Evolutionary conservation across 2,888 invertebrate species (phyloP), one percentile per base, ranked within the genome.

Genomic region (Blastobasis lacticolella): DNA sequence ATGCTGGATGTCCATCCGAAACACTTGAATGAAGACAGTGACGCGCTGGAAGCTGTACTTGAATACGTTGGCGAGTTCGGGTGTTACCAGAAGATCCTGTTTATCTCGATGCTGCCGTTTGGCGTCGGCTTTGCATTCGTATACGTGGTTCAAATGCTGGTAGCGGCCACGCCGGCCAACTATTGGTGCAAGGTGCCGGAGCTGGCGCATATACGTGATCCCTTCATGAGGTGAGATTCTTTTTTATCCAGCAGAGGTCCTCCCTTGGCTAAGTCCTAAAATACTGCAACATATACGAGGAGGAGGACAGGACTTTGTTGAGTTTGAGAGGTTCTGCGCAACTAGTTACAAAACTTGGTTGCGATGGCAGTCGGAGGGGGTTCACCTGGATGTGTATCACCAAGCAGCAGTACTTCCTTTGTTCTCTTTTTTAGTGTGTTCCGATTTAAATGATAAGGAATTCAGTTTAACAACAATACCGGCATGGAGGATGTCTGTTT

Each of bases 101-200:
- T 23, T 4, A 10, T 40, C 38, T 5, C 40, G 1, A n/a, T 48
- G 36, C 8, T 8, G 10, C 45, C 10, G 6, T 45, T 45, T 10
- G 6, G 10, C 6, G 9, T 10, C 5, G 8, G 8, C 4, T 41
- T 38, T 38, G 42, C 42, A 5, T 37, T 36, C 7, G 7, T 9
- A 4, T 40, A 42, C 68, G 78, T 83, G 63, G 78, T 79, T 10
- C 83, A 84, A 64, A 81, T 86, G 81, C 85, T 86, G 64, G 69
- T 84, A 9, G 72, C 81, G 0, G 80, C 76, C 5, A 82, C 85
- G 0, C 84, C 85, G 8, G 77, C 80, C 58, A 62, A 65, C 42
- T 78, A 85, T 56, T 86, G 85, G 85, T 86, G 85, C 52, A 58
- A 56, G 1, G 77, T 85, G 6, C 84, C 85, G 0, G 83, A 83